Percentiles rank a stretch among this genome's conserved stretches.
These are phyloP conservation scores for Ericerus pela DNA, from an alignment of 1,140 invertebrate species.

Conservation along the genomic window DNA sequence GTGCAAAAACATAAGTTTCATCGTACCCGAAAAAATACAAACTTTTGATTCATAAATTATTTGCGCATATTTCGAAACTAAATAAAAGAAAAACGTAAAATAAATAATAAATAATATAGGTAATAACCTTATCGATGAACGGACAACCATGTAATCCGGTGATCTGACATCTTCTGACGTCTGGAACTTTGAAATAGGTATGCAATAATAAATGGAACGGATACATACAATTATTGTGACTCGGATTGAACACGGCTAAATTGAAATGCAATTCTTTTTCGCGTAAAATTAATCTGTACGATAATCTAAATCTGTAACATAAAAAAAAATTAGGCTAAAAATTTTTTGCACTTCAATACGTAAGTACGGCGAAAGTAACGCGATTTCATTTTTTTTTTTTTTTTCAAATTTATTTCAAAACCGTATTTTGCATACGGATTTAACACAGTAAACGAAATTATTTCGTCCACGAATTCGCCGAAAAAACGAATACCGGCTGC, in stretches of 20 bases:
- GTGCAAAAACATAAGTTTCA: too few relatives aligned
- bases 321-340: slow-evolving; percentile 9
- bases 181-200: slow-evolving; percentile 89
- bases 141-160: slow-evolving; percentile 79
- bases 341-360: too few relatives aligned
- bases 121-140: slow-evolving; percentile 76
- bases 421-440: too few relatives aligned
- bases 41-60: too few relatives aligned
- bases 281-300: slow-evolving; percentile 70
- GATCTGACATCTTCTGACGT: slow-evolving; percentile 77
- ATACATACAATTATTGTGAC: slow-evolving; percentile 66
- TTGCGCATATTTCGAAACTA: too few relatives aligned
- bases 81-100: slow-evolving; percentile 17
- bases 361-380: too few relatives aligned
- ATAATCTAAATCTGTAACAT: slow-evolving; percentile 53
- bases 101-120: slow-evolving; percentile 12
- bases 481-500: too few relatives aligned
- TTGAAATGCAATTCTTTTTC: slow-evolving; percentile 86
- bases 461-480: too few relatives aligned
- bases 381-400: too few relatives aligned
- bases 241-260: slow-evolving; percentile 79
- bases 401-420: too few relatives aligned
- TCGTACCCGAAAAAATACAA: too few relatives aligned
- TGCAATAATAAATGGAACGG: slow-evolving; percentile 85
- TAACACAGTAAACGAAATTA: too few relatives aligned